Percentiles rank a stretch among this genome's conserved stretches.
Evolutionary conservation across 1,140 invertebrate genomes (phyloP).

Genomic region (Drosophila insularis): DNA sequence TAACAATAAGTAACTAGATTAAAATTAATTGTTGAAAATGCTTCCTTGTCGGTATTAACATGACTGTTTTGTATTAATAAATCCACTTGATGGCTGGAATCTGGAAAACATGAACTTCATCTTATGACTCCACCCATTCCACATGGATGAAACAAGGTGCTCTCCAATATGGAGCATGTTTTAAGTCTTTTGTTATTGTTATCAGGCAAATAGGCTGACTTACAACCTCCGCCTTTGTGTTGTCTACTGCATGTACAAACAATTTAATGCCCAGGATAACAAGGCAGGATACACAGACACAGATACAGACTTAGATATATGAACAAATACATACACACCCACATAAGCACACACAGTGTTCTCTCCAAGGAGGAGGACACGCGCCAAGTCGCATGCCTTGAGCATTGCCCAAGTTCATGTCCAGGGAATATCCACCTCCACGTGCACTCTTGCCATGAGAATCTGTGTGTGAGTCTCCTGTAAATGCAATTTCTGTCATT

Average conservation of each 20-base stretch:
- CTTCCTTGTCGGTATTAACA: not conserved
- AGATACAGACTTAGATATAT: not conserved
- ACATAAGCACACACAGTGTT: slow-evolving; percentile 10
- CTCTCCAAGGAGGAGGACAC: slow-evolving; percentile 26
- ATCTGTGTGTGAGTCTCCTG: slow-evolving; percentile 32
- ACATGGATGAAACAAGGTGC: slow-evolving; percentile 14
- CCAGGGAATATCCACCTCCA: slow-evolving; percentile 20
- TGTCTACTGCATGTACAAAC: slow-evolving; percentile 63
- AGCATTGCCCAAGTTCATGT: slow-evolving; percentile 28
- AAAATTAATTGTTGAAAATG: not conserved
- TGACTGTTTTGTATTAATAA: slow-evolving; percentile 1
- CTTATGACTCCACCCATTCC: not conserved
- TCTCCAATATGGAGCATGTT: slow-evolving; percentile 7
- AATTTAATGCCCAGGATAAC: slow-evolving; percentile 72
- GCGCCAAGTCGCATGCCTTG: slow-evolving; percentile 41
- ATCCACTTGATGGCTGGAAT: not conserved
- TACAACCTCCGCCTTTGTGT: slow-evolving; percentile 39
- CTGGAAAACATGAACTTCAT: not conserved
- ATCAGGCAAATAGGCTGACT: slow-evolving; percentile 67
- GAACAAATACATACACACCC: slow-evolving; percentile 9
- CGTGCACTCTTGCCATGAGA: slow-evolving; percentile 6
- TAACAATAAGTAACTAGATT: not conserved
- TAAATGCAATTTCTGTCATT: slow-evolving; percentile 72
- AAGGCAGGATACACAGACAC: slow-evolving; percentile 34
- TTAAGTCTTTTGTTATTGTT: slow-evolving; percentile 63